phyloP scores from a whole-genome alignment of 2,888 invertebrate species.

The Chrysodeixis includens region DNA sequence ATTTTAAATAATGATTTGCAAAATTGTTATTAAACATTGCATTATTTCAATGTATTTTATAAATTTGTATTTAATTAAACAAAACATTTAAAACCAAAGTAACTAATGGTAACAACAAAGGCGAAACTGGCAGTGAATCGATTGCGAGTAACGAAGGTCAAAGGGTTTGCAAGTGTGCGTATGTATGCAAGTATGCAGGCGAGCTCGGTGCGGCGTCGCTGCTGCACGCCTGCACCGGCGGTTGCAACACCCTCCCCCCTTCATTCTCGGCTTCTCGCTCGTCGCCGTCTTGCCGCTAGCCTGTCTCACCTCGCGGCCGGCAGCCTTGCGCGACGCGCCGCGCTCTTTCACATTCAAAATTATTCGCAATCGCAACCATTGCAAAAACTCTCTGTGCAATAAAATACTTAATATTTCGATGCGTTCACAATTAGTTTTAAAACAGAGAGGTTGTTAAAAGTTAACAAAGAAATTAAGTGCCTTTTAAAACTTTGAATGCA shows the following conservation, averaged over 20 bases:
- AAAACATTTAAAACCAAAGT: slow-evolving; percentile 54
- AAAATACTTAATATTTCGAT: slow-evolving; percentile 80
- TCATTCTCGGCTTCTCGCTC: slow-evolving; percentile 88
- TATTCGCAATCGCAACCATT: slow-evolving; percentile 89
- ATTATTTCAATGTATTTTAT: not conserved
- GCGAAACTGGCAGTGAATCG: slow-evolving; percentile 82
- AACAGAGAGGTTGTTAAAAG: slow-evolving; percentile 81
- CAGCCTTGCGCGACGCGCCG: slow-evolving; percentile 90
- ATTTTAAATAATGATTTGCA: not conserved
- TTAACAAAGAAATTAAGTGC: slow-evolving; percentile 79
- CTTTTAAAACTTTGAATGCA: slow-evolving; percentile 88
- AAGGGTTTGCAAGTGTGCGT: slow-evolving; percentile 84
- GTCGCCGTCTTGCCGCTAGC: slow-evolving; percentile 88
- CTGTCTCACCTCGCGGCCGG: slow-evolving; percentile 90
- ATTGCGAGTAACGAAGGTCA: slow-evolving; percentile 87
- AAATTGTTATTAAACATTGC: too few relatives aligned
- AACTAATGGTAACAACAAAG: slow-evolving; percentile 81
- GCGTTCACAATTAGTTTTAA: slow-evolving; percentile 79
- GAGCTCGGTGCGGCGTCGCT: slow-evolving; percentile 88
- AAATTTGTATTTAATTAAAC: not conserved
- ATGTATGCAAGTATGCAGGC: slow-evolving; percentile 89
- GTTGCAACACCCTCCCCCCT: slow-evolving; percentile 89
- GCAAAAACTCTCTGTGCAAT: slow-evolving; percentile 89
- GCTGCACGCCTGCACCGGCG: slow-evolving; percentile 89
- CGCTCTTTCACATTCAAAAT: slow-evolving; percentile 89